Percentiles rank a stretch among this genome's conserved stretches.
phyloP scores from a whole-genome alignment of 2,888 invertebrate species.

The Biston stratarius region DNA sequence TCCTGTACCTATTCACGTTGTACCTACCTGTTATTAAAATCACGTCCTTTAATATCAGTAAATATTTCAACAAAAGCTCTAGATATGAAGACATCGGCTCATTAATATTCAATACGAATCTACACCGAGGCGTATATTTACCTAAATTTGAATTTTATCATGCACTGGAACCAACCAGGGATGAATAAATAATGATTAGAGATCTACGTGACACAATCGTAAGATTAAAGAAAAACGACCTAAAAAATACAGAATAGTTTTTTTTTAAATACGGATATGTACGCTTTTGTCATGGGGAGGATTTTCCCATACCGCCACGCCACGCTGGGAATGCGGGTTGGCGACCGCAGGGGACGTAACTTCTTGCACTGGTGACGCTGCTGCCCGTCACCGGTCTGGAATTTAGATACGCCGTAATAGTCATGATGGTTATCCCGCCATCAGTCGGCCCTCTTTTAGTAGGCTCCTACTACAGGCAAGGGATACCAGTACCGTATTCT shows the following conservation, averaged over 20 bases:
- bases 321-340: too few relatives aligned
- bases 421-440: too few relatives aligned
- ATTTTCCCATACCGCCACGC: too few relatives aligned
- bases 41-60: slow-evolving; percentile 27
- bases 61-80: slow-evolving; percentile 29
- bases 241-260: neutral
- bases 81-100: slow-evolving; percentile 27
- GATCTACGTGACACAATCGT: slow-evolving; percentile 8
- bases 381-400: too few relatives aligned
- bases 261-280: too few relatives aligned
- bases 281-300: too few relatives aligned
- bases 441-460: too few relatives aligned
- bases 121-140: slow-evolving; percentile 27
- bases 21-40: slow-evolving; percentile 7
- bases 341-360: too few relatives aligned
- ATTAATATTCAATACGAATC: slow-evolving; percentile 41
- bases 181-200: slow-evolving; percentile 24
- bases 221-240: neutral
- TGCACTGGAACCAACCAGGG: slow-evolving; percentile 11
- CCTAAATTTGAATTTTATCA: slow-evolving; percentile 38
- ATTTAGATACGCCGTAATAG: too few relatives aligned
- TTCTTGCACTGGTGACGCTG: too few relatives aligned
- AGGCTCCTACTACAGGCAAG: too few relatives aligned
- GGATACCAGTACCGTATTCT: too few relatives aligned
- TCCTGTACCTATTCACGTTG: neutral